Conservation (phyloP, 2,888 invertebrate genomes). For the Cybosia mesomella region DNA sequence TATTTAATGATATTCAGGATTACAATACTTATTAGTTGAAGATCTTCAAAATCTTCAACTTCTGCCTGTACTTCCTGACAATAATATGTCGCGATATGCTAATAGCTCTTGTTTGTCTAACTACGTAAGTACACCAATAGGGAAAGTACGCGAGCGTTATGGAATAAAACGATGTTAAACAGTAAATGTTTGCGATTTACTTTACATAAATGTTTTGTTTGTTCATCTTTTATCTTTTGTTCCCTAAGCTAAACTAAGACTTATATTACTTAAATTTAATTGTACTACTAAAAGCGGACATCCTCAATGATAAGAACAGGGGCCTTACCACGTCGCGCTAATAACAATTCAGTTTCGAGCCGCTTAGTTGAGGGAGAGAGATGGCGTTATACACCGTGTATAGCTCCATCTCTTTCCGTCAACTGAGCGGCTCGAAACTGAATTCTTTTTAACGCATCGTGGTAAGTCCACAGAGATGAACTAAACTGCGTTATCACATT, state of each 20-base stretch:
- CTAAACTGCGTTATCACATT: background rate
- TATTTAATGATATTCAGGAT: no score
- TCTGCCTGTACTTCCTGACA: background rate
- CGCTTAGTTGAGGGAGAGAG: no score
- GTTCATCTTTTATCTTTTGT: conserved; percentile 9
- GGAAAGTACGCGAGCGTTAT: conserved; percentile 11
- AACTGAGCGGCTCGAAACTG: no score
- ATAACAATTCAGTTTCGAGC: no score
- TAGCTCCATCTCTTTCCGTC: no score
- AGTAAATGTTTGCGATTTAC: conserved; percentile 2
- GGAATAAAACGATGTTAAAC: conserved; percentile 11
- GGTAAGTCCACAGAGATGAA: no score
- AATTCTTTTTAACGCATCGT: no score
- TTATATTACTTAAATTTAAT: background rate
- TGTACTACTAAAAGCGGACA: background rate
- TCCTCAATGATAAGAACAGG: background rate
- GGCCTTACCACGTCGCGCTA: no score
- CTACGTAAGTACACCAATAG: conserved; percentile 1
- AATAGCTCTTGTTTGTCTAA: conserved; percentile 6
- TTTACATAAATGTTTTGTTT: conserved; percentile 1
- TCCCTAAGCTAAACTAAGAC: background rate
- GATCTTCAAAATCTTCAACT: background rate
- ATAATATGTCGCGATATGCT: conserved; percentile 1
- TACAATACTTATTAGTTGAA: no score
- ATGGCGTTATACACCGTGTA: no score